A percentile compares a stretch with the other conserved stretches of the same genome.
Evolutionary conservation across 2,113 vertebrate species (phyloP).

Genomic region (Nymphicus hollandicus): DNA sequence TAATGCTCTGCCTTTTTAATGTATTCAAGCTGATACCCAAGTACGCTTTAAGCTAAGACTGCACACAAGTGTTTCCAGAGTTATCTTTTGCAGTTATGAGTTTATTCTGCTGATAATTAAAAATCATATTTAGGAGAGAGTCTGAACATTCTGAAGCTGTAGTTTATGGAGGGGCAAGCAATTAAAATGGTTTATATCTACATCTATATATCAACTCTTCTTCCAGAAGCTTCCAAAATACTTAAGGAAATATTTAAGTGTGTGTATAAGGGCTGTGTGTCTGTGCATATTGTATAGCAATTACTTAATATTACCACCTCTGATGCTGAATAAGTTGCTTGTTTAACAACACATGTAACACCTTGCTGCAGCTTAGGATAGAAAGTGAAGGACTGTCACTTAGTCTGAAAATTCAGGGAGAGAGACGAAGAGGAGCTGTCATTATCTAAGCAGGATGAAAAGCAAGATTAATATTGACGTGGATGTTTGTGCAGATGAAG

Average conservation of each 20-base stretch:
- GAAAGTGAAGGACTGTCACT: background rate
- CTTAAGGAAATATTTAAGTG: background rate
- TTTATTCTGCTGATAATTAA: background rate
- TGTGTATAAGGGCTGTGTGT: background rate
- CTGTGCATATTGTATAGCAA: too few species aligned
- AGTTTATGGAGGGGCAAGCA: background rate
- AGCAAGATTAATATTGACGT: background rate
- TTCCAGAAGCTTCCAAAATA: background rate
- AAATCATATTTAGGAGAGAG: background rate
- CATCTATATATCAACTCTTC: background rate
- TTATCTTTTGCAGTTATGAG: background rate
- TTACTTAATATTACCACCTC: background rate
- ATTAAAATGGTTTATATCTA: background rate
- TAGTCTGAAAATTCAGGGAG: background rate
- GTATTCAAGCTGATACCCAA: background rate
- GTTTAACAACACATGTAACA: background rate
- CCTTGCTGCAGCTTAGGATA: background rate
- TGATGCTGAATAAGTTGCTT: background rate
- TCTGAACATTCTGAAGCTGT: background rate
- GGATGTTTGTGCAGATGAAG: background rate
- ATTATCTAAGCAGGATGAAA: background rate
- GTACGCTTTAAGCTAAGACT: background rate
- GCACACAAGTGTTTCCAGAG: background rate
- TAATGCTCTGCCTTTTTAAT: background rate
- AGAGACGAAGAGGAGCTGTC: background rate